Base-by-base conservation (phyloP, 53 echinoderm and acorn worm genomes). In the Echinarachnius parma region DNA sequence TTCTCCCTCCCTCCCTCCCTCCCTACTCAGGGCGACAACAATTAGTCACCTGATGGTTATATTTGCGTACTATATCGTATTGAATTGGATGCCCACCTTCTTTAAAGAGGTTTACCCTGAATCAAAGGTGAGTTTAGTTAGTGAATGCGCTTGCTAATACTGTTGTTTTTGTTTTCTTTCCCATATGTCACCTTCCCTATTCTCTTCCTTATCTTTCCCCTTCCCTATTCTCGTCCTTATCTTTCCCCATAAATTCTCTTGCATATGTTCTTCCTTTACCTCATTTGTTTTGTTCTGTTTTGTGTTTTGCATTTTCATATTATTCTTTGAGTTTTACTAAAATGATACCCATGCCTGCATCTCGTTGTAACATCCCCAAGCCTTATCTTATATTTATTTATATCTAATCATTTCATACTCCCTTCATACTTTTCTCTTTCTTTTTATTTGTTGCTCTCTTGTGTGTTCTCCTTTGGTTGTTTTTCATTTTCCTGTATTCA, bases 21-120 rank as follows among this genome's bases (percentile, higher is more conserved):
- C 18, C 50, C 19, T 19, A 14, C 67, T 46, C 78, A 90, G 94
- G 94, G 89, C 89, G 7, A 64, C 90, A 58, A 32, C 89, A 14
- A 34, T 68, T 19, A 64, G 79, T 8, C 87, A 83, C 45, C 61
- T 83, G 53, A 83, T 89, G 37, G 64, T 64, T 44, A 81, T 82
- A 53, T 94, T 86, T 78, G 71, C 83, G 16, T 94, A 86, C 66
- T 84, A 84, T 66, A 89, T 94, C 25, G 32, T 90, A 21, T 57
- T 90, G 20, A 82, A 76, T 34, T 93, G 93, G 93, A 78, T 86
- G 34, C 93, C 93, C 24, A 93, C 93, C 9, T 93, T 80, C 71
- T 93, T 93, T 66, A 93, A 86, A 34, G 93, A 93, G 42, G 77
- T 72, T 18, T 93, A 71, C 67, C 93, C 93, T 5, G 86, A 81